Percentiles rank a stretch among this genome's conserved stretches.
phyloP scores from a whole-genome alignment of 2,113 vertebrate species.

The Eulacestoma nigropectus region DNA sequence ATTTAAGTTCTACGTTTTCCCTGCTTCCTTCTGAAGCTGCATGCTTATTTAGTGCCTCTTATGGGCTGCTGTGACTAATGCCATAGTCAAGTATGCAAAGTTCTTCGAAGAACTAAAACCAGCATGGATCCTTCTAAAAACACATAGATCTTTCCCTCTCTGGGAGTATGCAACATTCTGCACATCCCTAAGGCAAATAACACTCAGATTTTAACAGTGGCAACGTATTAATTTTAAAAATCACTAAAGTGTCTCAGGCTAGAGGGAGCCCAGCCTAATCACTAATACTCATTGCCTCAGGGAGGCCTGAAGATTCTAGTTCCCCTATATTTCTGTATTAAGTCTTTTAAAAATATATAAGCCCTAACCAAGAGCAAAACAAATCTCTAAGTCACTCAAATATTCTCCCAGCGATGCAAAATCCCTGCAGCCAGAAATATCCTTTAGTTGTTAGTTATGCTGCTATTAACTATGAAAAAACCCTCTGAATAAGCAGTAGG shows the following conservation, averaged over 20 bases:
- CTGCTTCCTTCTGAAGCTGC: background rate
- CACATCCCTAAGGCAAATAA: background rate
- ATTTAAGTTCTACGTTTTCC: background rate
- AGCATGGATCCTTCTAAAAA: background rate
- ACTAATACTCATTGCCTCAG: constrained; percentile 26
- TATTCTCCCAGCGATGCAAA: background rate
- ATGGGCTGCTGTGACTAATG: background rate
- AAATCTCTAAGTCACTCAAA: background rate
- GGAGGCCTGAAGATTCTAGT: constrained; percentile 32
- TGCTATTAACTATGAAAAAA: constrained; percentile 27
- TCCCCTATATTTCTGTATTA: constrained; percentile 12
- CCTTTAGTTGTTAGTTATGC: constrained; percentile 26
- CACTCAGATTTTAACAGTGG: background rate
- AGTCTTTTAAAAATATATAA: constrained; percentile 25
- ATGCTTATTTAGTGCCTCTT: background rate
- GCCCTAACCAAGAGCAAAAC: background rate
- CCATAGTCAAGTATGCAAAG: background rate
- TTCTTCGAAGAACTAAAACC: background rate
- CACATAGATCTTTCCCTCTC: background rate
- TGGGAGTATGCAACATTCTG: background rate
- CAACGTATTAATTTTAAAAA: constrained; percentile 33
- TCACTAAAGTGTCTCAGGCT: constrained; percentile 3
- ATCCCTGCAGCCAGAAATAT: constrained; percentile 10
- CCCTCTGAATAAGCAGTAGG: constrained; percentile 31
- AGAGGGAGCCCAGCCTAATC: constrained; percentile 6